Base-by-base conservation (phyloP, 1,140 invertebrate species). In the Acromyrmex echinatior region DNA sequence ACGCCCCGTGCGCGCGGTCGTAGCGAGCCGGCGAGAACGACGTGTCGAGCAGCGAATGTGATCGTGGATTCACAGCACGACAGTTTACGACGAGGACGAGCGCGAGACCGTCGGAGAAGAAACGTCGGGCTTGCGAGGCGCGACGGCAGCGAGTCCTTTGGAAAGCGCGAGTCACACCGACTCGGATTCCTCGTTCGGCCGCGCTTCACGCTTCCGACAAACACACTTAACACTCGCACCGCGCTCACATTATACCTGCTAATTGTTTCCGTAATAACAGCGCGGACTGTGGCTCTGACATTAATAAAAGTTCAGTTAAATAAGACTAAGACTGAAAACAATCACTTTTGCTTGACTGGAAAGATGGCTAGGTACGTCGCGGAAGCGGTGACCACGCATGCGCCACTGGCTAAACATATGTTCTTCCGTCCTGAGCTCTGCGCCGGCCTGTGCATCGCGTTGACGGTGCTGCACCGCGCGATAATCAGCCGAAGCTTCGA, bases 201-300 rank as follows among this genome's bases (percentile, higher is more conserved):
- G 86, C 81, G 74, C 71, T 87, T 49, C 84, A 85, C 81, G 74
- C 74, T 18, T 70, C 71, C 66, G 35, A 62, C 58, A 51, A 58
- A 87, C 56, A 86, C 89, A 86, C 70, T 81, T 85, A 76, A 86
- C 88, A 92, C 92, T 89, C 70, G 88, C 77, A 91, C 68, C 68
- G 31, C 35, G 60, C 77, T 88, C 79, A 82, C 60, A 71, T 76
- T 79, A 39, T 97, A 99, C 98, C 98, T 97, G 98, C 98, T 96
- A 99, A 96, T 97, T 99, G 98, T 97, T 99, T 99, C 96, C 98
- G 97, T 96, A 99, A 97, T 96, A 99, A 96, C 96, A 99, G 97
- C 96, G 98, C 97, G 95, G 98, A 99, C 97, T 99, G 98, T 97
- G 98, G 97, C 96, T 98, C 98, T 97, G 98, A 98, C 98, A 98